phyloP scores from a whole-genome alignment of 2,888 invertebrate genomes.

The Cartodere bifasciata region DNA sequence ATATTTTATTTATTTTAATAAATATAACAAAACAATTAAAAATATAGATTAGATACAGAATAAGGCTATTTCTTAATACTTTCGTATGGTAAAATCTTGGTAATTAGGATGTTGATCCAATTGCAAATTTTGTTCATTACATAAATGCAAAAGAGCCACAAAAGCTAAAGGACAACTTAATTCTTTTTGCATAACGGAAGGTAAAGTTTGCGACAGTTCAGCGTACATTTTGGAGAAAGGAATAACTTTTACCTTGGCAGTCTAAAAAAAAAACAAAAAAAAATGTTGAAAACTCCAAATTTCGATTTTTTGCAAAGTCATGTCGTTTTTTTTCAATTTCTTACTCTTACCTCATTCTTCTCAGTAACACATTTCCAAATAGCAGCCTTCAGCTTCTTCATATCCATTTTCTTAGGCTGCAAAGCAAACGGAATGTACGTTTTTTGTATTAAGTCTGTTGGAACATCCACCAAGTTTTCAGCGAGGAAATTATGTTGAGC shows the following conservation, averaged over 20 bases:
- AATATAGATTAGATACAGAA: too few relatives aligned
- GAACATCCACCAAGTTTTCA: conserved; percentile 51
- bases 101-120: conserved; percentile 40
- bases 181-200: conserved; percentile 52
- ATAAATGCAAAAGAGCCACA: conserved; percentile 69
- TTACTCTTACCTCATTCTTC: conserved; percentile 5
- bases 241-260: conserved; percentile 18
- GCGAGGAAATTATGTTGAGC: conserved; percentile 31
- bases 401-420: conserved; percentile 75
- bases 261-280: conserved; percentile 9
- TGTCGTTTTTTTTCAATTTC: too few relatives aligned
- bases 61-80: too few relatives aligned
- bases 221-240: conserved; percentile 44
- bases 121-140: conserved; percentile 62
- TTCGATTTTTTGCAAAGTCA: conserved; percentile 5
- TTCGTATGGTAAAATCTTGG: conserved; percentile 39
- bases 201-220: conserved; percentile 43
- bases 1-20: too few relatives aligned
- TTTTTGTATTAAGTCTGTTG: conserved; percentile 52
- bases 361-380: conserved; percentile 47
- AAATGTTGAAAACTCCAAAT: conserved; percentile 1
- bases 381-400: conserved; percentile 66
- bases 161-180: conserved; percentile 68
- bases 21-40: too few relatives aligned
- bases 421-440: conserved; percentile 68